Conservation (phyloP, 2,888 invertebrate species). For the Vandiemenella viatica region DNA sequence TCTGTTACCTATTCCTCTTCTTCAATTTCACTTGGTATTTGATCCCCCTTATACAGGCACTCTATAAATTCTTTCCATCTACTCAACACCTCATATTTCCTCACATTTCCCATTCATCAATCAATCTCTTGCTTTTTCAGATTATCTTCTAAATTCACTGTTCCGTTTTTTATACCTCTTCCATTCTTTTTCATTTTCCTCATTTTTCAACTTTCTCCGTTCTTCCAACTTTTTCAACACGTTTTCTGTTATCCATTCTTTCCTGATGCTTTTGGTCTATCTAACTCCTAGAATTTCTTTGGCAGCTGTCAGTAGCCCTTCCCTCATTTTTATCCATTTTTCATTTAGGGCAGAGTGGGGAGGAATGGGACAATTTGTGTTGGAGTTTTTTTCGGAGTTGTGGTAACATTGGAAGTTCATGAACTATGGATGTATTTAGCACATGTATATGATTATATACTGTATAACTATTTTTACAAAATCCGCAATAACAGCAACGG, state of each 20-base stretch:
- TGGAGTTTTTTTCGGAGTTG: too few relatives aligned
- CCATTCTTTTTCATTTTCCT: not conserved
- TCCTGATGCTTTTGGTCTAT: conserved; percentile 6
- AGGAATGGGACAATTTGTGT: too few relatives aligned
- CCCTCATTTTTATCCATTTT: not conserved
- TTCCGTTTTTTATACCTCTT: not conserved
- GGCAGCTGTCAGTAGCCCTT: not conserved
- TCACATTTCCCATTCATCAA: not conserved
- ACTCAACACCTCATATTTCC: not conserved
- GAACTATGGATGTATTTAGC: too few relatives aligned
- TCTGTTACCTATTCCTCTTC: not conserved
- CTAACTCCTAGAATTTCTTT: not conserved
- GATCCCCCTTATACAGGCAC: not conserved
- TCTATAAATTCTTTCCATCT: not conserved
- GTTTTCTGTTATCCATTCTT: conserved; percentile 14
- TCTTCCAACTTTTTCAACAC: not conserved
- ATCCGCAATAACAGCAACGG: too few relatives aligned
- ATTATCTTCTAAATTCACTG: not conserved
- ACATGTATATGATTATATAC: too few relatives aligned
- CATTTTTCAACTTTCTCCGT: not conserved
- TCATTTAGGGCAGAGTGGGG: too few relatives aligned
- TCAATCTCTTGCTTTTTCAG: not conserved
- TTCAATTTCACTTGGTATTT: not conserved
- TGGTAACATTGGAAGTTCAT: too few relatives aligned
- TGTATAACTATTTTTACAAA: too few relatives aligned